phyloP scores from a whole-genome alignment of 2,113 vertebrate genomes.

The Anarrhichthys ocellatus region DNA sequence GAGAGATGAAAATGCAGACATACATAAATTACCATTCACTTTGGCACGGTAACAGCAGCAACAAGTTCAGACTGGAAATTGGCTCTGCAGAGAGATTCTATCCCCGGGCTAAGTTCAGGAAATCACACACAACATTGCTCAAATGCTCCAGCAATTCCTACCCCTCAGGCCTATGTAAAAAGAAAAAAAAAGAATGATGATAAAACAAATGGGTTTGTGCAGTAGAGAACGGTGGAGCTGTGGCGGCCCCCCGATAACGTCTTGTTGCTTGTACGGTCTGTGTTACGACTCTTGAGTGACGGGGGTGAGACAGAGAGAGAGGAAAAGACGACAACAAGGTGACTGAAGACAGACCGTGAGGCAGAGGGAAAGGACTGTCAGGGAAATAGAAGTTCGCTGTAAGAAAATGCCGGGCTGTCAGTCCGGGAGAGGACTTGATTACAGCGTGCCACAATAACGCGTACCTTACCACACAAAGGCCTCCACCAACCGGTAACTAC shows the following conservation, averaged over 20 bases:
- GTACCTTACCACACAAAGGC: constrained; percentile 47
- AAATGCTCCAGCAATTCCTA: constrained; percentile 47
- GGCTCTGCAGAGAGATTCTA: constrained; percentile 52
- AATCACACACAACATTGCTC: constrained; percentile 65
- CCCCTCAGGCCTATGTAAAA: constrained; percentile 48
- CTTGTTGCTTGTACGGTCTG: constrained; percentile 8
- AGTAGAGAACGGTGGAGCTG: constrained; percentile 17
- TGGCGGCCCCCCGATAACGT: constrained; percentile 38
- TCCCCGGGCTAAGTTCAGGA: constrained; percentile 55
- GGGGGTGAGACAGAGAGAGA: constrained; percentile 3
- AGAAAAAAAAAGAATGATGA: constrained; percentile 55
- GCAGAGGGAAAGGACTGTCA: constrained; percentile 59
- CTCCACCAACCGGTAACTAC: constrained; percentile 48
- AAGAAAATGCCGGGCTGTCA: constrained; percentile 77
- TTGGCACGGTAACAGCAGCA: constrained; percentile 42
- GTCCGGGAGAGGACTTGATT: constrained; percentile 79
- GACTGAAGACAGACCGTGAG: constrained; percentile 33
- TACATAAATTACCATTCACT: constrained; percentile 65
- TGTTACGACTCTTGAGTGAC: constrained; percentile 32
- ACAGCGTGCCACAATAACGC: constrained; percentile 54
- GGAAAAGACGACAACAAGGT: constrained; percentile 26
- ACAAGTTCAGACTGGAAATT: constrained; percentile 57
- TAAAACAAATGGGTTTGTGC: constrained; percentile 64
- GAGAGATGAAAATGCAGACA: constrained; percentile 45
- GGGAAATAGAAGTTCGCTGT: constrained; percentile 74